phyloP scores from a whole-genome alignment of 2,113 vertebrate species.

The Salvelinus sp. region DNA sequence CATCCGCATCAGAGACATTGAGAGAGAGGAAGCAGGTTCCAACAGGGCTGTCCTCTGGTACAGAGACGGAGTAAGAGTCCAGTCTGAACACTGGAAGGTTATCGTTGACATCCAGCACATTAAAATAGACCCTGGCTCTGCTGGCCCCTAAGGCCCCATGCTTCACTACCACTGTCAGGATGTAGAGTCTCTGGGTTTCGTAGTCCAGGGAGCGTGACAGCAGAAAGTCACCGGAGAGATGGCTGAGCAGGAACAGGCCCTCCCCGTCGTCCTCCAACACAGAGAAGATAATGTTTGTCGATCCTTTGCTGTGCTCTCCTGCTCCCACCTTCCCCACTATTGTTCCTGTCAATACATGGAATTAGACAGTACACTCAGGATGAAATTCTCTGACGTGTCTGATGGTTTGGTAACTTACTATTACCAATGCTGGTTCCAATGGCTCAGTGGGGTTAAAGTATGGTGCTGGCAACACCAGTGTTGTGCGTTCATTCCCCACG shows the following conservation, averaged over 20 bases:
- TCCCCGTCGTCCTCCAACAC: constrained; percentile 75
- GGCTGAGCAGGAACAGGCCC: constrained; percentile 72
- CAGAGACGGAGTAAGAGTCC: constrained; percentile 42
- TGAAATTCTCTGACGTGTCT: too few relatives aligned
- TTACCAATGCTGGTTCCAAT: background rate
- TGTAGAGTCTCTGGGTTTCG: constrained; percentile 67
- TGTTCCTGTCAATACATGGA: constrained; percentile 65
- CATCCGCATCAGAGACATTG: constrained; percentile 72
- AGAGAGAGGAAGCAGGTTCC: constrained; percentile 68
- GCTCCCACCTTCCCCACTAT: constrained; percentile 68
- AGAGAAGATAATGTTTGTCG: constrained; percentile 59
- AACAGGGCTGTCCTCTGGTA: constrained; percentile 59
- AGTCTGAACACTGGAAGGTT: constrained; percentile 70
- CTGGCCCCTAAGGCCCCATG: constrained; percentile 50
- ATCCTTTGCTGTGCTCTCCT: constrained; percentile 19
- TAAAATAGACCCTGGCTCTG: constrained; percentile 74
- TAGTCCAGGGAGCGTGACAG: constrained; percentile 75
- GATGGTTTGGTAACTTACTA: background rate
- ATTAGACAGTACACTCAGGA: constrained; percentile 3
- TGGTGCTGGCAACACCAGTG: too few relatives aligned
- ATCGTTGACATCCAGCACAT: constrained; percentile 74
- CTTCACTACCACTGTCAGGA: constrained; percentile 66
- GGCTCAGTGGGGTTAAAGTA: too few relatives aligned
- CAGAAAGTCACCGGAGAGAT: constrained; percentile 72
- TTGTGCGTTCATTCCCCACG: too few relatives aligned